Evolutionary conservation across 2,888 invertebrate genomes (phyloP).

Genomic region (Drosophila dives): DNA sequence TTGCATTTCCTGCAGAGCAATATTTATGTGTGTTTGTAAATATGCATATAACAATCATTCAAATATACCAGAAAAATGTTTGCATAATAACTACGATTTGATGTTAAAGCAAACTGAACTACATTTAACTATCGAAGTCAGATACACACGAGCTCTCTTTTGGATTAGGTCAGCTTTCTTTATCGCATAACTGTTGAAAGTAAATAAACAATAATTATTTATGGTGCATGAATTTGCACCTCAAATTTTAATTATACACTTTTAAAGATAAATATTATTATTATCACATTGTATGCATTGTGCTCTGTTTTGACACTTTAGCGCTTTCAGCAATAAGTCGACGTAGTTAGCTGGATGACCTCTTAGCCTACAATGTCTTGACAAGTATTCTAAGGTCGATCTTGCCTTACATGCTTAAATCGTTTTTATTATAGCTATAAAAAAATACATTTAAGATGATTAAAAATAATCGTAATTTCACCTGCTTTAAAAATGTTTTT

Average conservation of each 20-base stretch:
- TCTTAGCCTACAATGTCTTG: background rate
- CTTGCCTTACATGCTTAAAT: background rate
- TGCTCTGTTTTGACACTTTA: background rate
- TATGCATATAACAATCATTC: background rate
- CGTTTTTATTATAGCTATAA: background rate
- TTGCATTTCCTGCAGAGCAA: conserved; percentile 3
- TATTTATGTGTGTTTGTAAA: background rate
- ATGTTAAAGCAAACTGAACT: background rate
- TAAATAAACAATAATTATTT: background rate
- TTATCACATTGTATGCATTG: background rate
- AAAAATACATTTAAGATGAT: background rate
- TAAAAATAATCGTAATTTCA: background rate
- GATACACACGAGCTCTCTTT: background rate
- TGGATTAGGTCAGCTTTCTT: conserved; percentile 1
- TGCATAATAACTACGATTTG: background rate
- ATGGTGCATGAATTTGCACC: background rate
- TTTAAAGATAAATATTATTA: background rate
- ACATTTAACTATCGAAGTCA: background rate
- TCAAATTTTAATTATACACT: background rate
- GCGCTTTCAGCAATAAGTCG: background rate
- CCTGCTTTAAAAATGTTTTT: background rate
- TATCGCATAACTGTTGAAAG: background rate
- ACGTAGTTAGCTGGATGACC: background rate
- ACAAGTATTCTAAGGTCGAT: background rate
- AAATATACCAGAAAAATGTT: background rate